Conservation (phyloP, 2,797 vertebrate species). For the Lophius americanus region DNA sequence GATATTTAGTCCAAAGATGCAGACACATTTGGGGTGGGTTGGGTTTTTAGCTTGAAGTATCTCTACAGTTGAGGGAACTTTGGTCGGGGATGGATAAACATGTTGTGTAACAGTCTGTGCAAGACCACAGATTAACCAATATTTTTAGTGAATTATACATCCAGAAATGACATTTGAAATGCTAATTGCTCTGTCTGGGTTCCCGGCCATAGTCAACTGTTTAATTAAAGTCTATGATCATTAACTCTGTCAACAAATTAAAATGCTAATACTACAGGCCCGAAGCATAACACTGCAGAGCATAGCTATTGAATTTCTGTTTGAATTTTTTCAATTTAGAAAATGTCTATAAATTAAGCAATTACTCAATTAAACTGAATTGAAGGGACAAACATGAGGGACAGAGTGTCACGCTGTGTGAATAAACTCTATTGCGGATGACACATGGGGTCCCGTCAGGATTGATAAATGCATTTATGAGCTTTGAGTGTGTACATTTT, state of each 20-base stretch:
- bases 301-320: conserved; percentile 23
- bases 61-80: conserved; percentile 17
- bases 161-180: conserved; percentile 56
- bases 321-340: conserved; percentile 23
- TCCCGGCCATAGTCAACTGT: conserved; percentile 44
- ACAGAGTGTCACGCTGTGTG: conserved; percentile 9
- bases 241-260: conserved; percentile 50
- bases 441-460: conserved; percentile 12
- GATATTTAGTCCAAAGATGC: conserved; percentile 38
- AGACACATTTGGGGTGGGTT: conserved; percentile 49
- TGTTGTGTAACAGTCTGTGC: conserved; percentile 32
- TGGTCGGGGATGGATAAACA: conserved; percentile 27
- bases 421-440: conserved; percentile 17
- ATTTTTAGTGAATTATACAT: conserved; percentile 29
- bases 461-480: conserved; percentile 26
- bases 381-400: conserved; percentile 29
- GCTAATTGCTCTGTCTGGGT: conserved; percentile 44
- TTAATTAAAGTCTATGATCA: conserved; percentile 51
- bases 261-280: conserved; percentile 52
- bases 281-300: conserved; percentile 24
- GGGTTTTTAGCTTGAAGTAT: conserved; percentile 38
- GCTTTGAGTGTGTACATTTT: background rate
- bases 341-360: conserved; percentile 26
- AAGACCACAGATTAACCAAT: conserved; percentile 34
- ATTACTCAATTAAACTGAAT: conserved; percentile 20